phyloP scores from a whole-genome alignment of 2,113 vertebrate species.

The Rattus norvegicus region GRCr8 NC_086039.1:118612501-118613000 shows the following conservation, averaged over 20 bases:
- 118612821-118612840: not conserved
- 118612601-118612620: not conserved
- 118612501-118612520: not conserved
- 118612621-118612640: not conserved
- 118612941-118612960: not conserved
- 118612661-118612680: not conserved
- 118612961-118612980: not conserved
- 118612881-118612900: not conserved
- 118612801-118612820: not conserved
- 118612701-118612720: not conserved
- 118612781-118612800: not conserved
- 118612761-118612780: not conserved
- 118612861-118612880: not conserved
- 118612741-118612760: not conserved
- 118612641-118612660: not conserved
- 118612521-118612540: not conserved
- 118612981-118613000: not conserved
- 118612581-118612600: not conserved
- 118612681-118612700: not conserved
- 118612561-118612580: not conserved
- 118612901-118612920: not conserved
- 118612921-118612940: not conserved
- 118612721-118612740: not conserved
- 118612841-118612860: not conserved
- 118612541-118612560: not conserved